Conservation (phyloP, 2,888 invertebrate genomes). For the Portevinia maculata region DNA sequence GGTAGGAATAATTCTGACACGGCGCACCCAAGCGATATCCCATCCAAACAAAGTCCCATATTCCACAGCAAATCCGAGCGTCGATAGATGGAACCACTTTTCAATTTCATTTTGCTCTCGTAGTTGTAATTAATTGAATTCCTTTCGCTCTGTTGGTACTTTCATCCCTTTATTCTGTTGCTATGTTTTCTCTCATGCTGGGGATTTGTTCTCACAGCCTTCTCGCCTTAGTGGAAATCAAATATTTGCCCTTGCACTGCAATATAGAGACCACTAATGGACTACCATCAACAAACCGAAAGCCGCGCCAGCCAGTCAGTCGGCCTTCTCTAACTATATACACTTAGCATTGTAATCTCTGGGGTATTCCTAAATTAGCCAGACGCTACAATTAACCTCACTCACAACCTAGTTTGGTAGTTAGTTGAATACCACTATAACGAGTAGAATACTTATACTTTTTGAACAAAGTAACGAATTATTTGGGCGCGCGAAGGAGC, state of each 20-base stretch:
- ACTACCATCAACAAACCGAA: constrained; percentile 11
- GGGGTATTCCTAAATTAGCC: constrained; percentile 42
- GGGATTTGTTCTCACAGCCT: constrained; percentile 23
- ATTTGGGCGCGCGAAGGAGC: constrained; percentile 9
- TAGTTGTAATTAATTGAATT: constrained; percentile 70
- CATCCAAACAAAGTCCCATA: neutral
- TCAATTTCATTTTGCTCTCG: constrained; percentile 57
- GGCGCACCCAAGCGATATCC: neutral
- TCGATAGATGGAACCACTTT: constrained; percentile 34
- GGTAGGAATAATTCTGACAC: neutral
- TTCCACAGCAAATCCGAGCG: constrained; percentile 1
- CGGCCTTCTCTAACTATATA: constrained; percentile 9
- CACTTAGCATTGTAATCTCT: constrained; percentile 33
- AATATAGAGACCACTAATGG: constrained; percentile 58
- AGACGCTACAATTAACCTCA: constrained; percentile 45
- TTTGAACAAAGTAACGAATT: constrained; percentile 47
- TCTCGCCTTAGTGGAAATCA: constrained; percentile 40
- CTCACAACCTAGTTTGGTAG: constrained; percentile 48
- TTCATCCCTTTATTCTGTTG: neutral
- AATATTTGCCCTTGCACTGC: constrained; percentile 60
- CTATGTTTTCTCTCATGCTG: neutral
- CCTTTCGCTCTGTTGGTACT: constrained; percentile 51
- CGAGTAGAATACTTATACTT: constrained; percentile 14
- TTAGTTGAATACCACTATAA: constrained; percentile 55
- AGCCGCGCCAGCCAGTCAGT: neutral